These are phyloP conservation scores for Cloeon dipterum DNA, from an alignment of 2,888 invertebrate genomes.

Conservation along the genomic window DNA sequence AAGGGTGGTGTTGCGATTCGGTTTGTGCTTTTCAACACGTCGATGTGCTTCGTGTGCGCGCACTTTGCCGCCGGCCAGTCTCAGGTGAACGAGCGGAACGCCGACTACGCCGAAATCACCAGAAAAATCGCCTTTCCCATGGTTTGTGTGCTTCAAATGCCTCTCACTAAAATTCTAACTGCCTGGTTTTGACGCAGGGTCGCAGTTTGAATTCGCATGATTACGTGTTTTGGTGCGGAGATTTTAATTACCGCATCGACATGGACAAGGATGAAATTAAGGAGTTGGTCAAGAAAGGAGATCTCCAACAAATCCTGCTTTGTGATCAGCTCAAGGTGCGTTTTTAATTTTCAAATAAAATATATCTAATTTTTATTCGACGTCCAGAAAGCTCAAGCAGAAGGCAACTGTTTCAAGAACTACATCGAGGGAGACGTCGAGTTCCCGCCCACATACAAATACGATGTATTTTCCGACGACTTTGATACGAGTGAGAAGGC, in stretches of 20 bases:
- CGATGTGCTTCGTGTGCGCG: constrained; percentile 92
- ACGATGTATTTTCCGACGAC: constrained; percentile 94
- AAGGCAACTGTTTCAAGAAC: constrained; percentile 70
- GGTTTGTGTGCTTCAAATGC: constrained; percentile 20
- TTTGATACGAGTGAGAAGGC: constrained; percentile 98
- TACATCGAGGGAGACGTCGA: constrained; percentile 79
- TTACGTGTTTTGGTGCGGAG: constrained; percentile 98
- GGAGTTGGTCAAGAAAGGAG: constrained; percentile 49
- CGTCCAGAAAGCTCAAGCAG: constrained; percentile 41
- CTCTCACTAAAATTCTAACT: background rate
- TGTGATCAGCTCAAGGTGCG: constrained; percentile 60
- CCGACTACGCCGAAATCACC: constrained; percentile 89
- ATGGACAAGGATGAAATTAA: constrained; percentile 87
- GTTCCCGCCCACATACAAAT: constrained; percentile 95
- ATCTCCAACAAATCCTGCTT: constrained; percentile 50
- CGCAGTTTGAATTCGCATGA: constrained; percentile 85
- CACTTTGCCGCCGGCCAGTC: constrained; percentile 99
- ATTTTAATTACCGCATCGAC: constrained; percentile 96
- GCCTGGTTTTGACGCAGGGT: constrained; percentile 25
- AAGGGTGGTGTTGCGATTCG: constrained; percentile 84
- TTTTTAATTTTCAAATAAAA: background rate
- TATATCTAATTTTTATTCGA: background rate
- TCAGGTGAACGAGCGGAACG: constrained; percentile 83
- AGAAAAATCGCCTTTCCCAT: constrained; percentile 76
- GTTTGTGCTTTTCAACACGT: constrained; percentile 76